These are phyloP conservation scores for Periplaneta americana DNA, from an alignment of 1,140 invertebrate genomes.

Conservation along the genomic window DNA sequence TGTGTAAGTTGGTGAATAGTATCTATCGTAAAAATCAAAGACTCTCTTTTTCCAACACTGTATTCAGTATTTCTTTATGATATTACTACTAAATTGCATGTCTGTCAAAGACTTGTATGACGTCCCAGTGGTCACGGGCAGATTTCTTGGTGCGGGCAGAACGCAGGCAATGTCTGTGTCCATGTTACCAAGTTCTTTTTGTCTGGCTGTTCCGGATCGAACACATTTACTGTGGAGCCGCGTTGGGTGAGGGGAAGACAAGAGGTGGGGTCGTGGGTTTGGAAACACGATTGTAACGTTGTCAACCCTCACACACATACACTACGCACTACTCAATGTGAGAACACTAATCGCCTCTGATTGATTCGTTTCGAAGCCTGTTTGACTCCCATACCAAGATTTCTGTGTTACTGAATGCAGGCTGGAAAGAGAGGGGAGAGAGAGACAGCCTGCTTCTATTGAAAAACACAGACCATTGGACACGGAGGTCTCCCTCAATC, in stretches of 20 bases:
- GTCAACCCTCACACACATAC: not conserved
- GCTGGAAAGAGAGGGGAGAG: not conserved
- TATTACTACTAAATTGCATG: no score
- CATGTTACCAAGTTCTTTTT: not conserved
- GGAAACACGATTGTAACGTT: not conserved
- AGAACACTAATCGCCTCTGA: constrained; percentile 1
- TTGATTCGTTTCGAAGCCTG: constrained; percentile 4
- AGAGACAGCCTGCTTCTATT: no score
- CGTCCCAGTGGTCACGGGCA: no score
- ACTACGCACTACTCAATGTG: not conserved
- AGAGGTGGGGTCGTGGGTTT: not conserved
- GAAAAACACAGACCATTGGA: not conserved
- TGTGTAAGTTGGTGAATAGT: no score
- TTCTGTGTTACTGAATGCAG: not conserved
- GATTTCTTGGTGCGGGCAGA: no score
- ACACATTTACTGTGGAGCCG: not conserved
- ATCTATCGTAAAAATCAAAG: no score
- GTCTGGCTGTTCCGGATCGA: not conserved
- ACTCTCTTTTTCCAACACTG: no score
- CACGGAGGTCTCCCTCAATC: not conserved
- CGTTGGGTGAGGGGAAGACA: not conserved
- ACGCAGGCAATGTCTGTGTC: not conserved
- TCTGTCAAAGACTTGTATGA: no score
- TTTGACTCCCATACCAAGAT: not conserved
- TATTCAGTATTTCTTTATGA: no score